phyloP scores from a whole-genome alignment of 2,797 vertebrate genomes.

The Myripristis murdjan region DNA sequence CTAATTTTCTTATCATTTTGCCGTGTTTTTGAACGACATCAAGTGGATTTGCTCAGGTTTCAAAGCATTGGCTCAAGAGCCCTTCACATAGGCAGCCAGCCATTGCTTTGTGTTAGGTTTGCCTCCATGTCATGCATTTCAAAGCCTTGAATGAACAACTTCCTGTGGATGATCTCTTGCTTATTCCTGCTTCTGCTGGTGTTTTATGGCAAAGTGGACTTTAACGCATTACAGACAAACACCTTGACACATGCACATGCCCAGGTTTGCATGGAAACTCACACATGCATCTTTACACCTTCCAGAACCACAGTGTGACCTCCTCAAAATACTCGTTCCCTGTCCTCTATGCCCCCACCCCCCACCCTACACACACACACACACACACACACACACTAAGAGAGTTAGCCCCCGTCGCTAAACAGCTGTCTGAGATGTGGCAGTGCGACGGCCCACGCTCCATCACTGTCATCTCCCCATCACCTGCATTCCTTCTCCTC shows the following conservation, averaged over 20 bases:
- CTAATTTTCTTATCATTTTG: too few relatives aligned
- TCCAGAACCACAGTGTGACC: slow-evolving; percentile 3
- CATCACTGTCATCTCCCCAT: slow-evolving; percentile 86
- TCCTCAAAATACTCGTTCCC: slow-evolving; percentile 32
- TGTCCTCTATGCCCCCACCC: slow-evolving; percentile 40
- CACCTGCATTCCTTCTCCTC: slow-evolving; percentile 81
- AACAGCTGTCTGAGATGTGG: slow-evolving; percentile 85
- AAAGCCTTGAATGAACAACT: too few relatives aligned
- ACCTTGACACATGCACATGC: slow-evolving; percentile 13
- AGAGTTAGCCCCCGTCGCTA: slow-evolving; percentile 59
- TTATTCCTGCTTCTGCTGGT: too few relatives aligned
- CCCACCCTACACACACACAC: slow-evolving; percentile 10
- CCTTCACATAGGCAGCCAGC: too few relatives aligned
- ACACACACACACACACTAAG: slow-evolving; percentile 33
- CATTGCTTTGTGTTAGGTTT: too few relatives aligned
- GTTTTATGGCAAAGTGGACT: neutral
- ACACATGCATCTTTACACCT: slow-evolving; percentile 1
- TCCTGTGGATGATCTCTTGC: too few relatives aligned
- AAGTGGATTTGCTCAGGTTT: too few relatives aligned
- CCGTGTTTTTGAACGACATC: too few relatives aligned
- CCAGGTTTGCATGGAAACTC: slow-evolving; percentile 23
- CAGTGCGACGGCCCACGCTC: slow-evolving; percentile 63
- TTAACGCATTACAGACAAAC: neutral
- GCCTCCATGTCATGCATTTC: too few relatives aligned
- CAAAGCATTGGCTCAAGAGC: too few relatives aligned